Evolutionary conservation across 2,797 vertebrate species (phyloP).

Genomic region (Orestias chungarensis): DNA sequence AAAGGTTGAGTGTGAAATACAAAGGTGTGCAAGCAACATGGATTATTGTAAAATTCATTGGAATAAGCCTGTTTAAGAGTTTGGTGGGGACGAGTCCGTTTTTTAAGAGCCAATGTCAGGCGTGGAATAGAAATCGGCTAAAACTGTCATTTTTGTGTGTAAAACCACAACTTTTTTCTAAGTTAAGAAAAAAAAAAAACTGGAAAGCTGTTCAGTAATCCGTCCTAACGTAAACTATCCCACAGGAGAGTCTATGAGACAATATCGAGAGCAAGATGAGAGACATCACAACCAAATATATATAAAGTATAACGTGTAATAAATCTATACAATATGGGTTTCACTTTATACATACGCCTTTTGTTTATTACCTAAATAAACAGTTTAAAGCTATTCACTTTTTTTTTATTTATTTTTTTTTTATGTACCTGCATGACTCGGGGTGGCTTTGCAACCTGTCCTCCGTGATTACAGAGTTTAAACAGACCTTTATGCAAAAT

Average conservation of each 20-base stretch:
- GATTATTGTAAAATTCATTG: neutral
- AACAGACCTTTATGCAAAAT: neutral
- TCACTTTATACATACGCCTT: neutral
- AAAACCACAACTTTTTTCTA: neutral
- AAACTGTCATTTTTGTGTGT: neutral
- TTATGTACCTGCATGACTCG: neutral
- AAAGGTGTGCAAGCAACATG: neutral
- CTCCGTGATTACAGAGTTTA: neutral
- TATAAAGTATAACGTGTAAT: neutral
- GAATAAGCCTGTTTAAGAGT: neutral
- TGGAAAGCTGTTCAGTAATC: neutral
- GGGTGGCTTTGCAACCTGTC: neutral
- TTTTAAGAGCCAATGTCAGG: neutral
- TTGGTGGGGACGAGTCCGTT: neutral
- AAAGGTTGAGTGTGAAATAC: neutral
- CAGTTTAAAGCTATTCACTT: too few relatives aligned
- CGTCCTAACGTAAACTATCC: neutral
- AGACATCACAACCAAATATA: neutral
- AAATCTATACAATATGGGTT: neutral
- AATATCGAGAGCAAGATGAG: neutral
- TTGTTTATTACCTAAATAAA: neutral
- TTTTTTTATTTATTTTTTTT: neutral
- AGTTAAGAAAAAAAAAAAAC: neutral
- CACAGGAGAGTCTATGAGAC: neutral
- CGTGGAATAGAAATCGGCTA: neutral